These are phyloP conservation scores for Planiliza haematocheilus DNA, from an alignment of 2,113 vertebrate species.

Conservation along the genomic window DNA sequence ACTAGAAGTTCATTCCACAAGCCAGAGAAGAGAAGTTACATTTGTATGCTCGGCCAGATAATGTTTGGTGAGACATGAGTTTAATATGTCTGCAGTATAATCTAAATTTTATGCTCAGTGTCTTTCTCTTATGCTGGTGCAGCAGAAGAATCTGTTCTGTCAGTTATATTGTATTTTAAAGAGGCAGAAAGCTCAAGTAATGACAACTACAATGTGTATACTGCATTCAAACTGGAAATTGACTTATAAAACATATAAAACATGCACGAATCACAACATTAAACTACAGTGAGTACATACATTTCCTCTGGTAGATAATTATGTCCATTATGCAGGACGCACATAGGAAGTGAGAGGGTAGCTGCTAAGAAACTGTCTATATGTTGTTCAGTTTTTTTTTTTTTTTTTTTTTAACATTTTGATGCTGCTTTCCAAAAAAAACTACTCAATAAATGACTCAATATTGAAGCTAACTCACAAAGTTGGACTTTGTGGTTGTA, in stretches of 20 bases:
- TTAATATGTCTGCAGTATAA: slow-evolving; percentile 58
- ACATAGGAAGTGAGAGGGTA: not conserved
- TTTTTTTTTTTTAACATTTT: not conserved
- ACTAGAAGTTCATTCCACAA: slow-evolving; percentile 50
- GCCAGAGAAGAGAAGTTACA: slow-evolving; percentile 28
- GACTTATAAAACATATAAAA: slow-evolving; percentile 67
- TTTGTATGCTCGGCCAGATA: slow-evolving; percentile 52
- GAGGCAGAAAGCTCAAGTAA: not conserved
- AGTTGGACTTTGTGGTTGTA: slow-evolving; percentile 1
- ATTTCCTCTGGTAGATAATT: slow-evolving; percentile 43
- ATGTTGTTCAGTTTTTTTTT: slow-evolving; percentile 2
- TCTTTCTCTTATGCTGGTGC: slow-evolving; percentile 24
- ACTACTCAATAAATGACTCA: not conserved
- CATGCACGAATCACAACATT: slow-evolving; percentile 66
- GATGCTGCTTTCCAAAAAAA: not conserved
- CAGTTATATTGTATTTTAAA: slow-evolving; percentile 41
- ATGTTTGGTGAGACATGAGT: slow-evolving; percentile 63
- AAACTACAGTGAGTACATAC: slow-evolving; percentile 45
- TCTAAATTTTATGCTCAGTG: slow-evolving; percentile 52
- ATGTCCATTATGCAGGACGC: slow-evolving; percentile 29
- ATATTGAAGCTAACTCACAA: not conserved
- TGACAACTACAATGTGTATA: slow-evolving; percentile 23
- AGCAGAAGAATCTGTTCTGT: slow-evolving; percentile 42
- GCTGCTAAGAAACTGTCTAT: not conserved
- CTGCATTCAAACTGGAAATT: slow-evolving; percentile 57